phyloP scores from a whole-genome alignment of 2,797 vertebrate genomes.

The Gambelia wislizenii region DNA sequence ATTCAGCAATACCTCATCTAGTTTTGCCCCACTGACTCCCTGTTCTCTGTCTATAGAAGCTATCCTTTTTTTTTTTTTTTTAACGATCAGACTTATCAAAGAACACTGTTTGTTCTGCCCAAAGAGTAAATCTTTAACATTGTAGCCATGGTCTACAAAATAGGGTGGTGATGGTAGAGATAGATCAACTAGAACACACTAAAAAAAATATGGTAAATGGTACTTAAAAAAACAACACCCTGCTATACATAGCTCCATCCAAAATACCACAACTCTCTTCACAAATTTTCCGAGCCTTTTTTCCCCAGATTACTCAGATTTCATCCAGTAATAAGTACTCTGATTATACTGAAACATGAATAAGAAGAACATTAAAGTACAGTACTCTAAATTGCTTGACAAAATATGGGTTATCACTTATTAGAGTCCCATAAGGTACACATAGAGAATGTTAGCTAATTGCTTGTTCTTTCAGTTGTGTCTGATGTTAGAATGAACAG shows the following conservation, averaged over 20 bases:
- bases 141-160: neutral
- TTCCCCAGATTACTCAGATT: slow-evolving; percentile 32
- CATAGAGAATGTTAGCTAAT: slow-evolving; percentile 21
- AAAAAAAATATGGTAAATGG: neutral
- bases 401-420: slow-evolving; percentile 31
- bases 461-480: slow-evolving; percentile 27
- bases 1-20: neutral
- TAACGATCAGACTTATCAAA: neutral
- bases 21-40: neutral
- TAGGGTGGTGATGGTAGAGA: neutral
- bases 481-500: slow-evolving; percentile 39
- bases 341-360: slow-evolving; percentile 20
- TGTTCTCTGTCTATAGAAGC: neutral
- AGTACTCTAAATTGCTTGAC: slow-evolving; percentile 40
- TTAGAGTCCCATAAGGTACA: slow-evolving; percentile 2
- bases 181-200: neutral
- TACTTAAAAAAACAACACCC: neutral
- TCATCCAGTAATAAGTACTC: neutral
- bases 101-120: neutral
- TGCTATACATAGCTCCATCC: neutral
- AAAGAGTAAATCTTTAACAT: too few species aligned
- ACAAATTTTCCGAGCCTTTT: neutral
- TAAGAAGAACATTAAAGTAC: slow-evolving; percentile 2
- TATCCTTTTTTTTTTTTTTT: neutral
- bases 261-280: slow-evolving; percentile 22